phyloP scores from a whole-genome alignment of 2,888 invertebrate species.

The Cheilosia variabilis region DNA sequence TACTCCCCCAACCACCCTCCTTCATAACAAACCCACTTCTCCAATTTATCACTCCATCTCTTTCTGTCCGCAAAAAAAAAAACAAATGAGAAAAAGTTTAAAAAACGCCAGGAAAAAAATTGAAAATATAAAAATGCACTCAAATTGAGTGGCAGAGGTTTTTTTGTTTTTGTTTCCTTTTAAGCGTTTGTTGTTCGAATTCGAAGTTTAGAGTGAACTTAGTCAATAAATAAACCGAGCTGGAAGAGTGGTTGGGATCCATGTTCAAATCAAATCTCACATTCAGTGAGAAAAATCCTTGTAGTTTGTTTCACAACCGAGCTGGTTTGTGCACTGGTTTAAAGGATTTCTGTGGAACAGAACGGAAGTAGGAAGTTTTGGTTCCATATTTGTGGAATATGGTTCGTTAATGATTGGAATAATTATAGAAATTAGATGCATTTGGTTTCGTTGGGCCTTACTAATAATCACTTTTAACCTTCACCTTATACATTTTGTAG shows the following conservation, averaged over 20 bases:
- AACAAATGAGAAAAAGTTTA: constrained; percentile 54
- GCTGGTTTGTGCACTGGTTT: neutral
- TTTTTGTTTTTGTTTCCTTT: neutral
- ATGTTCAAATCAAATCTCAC: neutral
- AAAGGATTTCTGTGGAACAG: neutral
- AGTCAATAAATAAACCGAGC: constrained; percentile 32
- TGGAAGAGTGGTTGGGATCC: constrained; percentile 22
- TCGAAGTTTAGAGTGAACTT: constrained; percentile 22
- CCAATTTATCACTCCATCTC: constrained; percentile 63
- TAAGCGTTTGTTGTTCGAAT: constrained; percentile 7
- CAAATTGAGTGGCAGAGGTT: constrained; percentile 39
- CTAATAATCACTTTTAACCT: too few species aligned
- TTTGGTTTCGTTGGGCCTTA: too few species aligned
- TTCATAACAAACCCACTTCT: constrained; percentile 28
- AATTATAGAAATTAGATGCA: too few species aligned
- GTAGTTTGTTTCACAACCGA: constrained; percentile 22
- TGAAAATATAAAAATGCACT: constrained; percentile 36
- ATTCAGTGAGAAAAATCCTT: constrained; percentile 32
- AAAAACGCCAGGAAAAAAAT: constrained; percentile 61
- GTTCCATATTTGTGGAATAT: neutral
- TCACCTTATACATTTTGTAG: too few species aligned
- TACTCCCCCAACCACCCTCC: constrained; percentile 11
- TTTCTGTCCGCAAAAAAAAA: constrained; percentile 5
- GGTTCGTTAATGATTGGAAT: neutral
- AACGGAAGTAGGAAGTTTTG: constrained; percentile 4